Base-by-base conservation (phyloP, 2,888 invertebrate genomes). In the Lasioglossum villosulum region DNA sequence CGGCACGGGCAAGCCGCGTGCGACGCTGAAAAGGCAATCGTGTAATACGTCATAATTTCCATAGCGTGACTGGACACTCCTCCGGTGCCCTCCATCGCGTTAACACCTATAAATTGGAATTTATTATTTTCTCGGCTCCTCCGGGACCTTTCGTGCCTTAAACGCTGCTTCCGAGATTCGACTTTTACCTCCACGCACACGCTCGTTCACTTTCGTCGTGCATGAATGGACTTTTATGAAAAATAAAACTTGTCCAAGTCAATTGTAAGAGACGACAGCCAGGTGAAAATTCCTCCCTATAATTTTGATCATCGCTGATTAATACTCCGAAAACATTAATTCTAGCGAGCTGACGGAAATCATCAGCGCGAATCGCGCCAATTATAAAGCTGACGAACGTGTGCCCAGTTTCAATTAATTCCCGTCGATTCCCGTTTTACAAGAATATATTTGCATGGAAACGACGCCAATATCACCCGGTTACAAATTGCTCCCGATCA, bases 11-110 rank as follows among this genome's bases (percentile, higher is more conserved):
- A 88, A 80, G 82, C 87, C 77, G 83, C 89, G 86, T 89, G 89
- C 90, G 87, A 88, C 91, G 93, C 90, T 91, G 93, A 94, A 94
- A 94, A 91, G 93, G 91, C 94, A 90, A 91, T 90, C 92, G 91
- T 89, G 92, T 91, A 92, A 94, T 94, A 93, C 93, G 92, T 94
- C 94, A 94, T 94, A 94, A 94, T 94, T 94, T 92, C 90, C 93
- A 92, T 93, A 90, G 93, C 94, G 93, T 94, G 94, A 94, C 93
- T 91, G 90, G 91, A 89, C 90, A 86, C 90, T 88, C 88, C 90
- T 90, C 83, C 83, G 79, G 79, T 82, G 52, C 89, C 82, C 85
- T 88, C 59, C 71, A 78, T 83, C n/a, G 70, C 82, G 78, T 88
- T 90, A 89, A 88, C 88, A 83, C 85, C 84, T 85, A 81, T 77